Evolutionary conservation across 2,113 vertebrate genomes (phyloP), one percentile per base, ranked within the genome.

Genomic region (Phrynosoma platyrhinos): DNA sequence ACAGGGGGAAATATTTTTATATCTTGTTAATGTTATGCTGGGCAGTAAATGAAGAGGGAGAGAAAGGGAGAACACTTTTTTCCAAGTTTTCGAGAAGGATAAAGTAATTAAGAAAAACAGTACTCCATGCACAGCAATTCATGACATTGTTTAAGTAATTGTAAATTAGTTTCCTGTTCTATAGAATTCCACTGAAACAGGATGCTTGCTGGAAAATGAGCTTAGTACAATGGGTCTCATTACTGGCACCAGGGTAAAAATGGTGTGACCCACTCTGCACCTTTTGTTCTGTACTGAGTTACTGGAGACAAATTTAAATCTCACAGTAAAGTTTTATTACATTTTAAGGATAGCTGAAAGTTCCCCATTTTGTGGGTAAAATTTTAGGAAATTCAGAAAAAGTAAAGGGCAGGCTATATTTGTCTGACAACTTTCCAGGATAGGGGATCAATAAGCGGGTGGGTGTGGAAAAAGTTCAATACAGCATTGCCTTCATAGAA

Each of bases 21-120:
- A 87, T 90, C 58, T 93, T 94, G 93, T 93, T 94, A 91, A 66
- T 87, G 90, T 93, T 94, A 93, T 68, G 36, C 32, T 55, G 79
- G 84, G 53, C 83, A 91, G 62, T 71, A 94, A 93, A 90, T 92
- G 62, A 90, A 94, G 82, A 93, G 64, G 64, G 91, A 90, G 23
- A 83, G 76, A 92, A 68, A 75, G 92, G 89, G 8, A 79, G 88
- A 87, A 75, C 55, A 76, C 21, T 58, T 85, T 87, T 76, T 90
- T 62, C 58, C 2, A 69, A 69, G 36, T 91, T 79, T 13, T 25
- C 81, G 83, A 74, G 2, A 30, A 2, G 27, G 2, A 7, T 21
- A 86, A 85, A 64, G 18, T 25, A 68, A 32, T 25, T 88, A 71
- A 21, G 75, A 58, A 75, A 2, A 83, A 82, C 25, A 64, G 23